These are phyloP conservation scores for Troilus luridus DNA, from an alignment of 2,888 invertebrate genomes.

Conservation along the genomic window DNA sequence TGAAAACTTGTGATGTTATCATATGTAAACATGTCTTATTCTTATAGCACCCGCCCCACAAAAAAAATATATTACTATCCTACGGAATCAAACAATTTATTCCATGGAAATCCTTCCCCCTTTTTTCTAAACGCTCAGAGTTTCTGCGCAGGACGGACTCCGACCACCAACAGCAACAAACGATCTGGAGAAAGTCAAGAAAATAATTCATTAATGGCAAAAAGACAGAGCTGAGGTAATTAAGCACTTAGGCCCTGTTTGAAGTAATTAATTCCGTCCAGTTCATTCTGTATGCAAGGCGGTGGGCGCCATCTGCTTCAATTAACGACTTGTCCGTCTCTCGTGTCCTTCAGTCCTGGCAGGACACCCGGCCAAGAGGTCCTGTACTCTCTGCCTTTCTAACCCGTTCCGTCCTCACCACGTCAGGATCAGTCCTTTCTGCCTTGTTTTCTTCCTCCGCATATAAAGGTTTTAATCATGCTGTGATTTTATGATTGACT, in stretches of 20 bases:
- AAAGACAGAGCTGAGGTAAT: conserved; percentile 25
- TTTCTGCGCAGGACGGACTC: not conserved
- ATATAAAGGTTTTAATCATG: not conserved
- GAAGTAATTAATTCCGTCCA: conserved; percentile 47
- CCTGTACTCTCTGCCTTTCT: not conserved
- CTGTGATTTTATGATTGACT: not conserved
- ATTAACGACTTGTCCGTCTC: conserved; percentile 35
- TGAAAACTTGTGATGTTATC: too few species aligned
- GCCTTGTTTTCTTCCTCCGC: not conserved
- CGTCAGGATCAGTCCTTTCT: not conserved
- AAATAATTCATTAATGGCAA: conserved; percentile 34
- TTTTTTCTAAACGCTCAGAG: not conserved
- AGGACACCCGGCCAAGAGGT: not conserved
- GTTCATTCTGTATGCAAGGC: conserved; percentile 41
- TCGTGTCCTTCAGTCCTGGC: conserved; percentile 10
- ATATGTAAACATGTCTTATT: too few species aligned
- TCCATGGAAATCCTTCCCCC: too few species aligned
- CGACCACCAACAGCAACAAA: not conserved
- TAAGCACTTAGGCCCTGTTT: conserved; percentile 46
- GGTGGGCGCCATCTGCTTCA: conserved; percentile 26
- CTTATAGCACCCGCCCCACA: too few species aligned
- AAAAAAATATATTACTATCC: too few species aligned
- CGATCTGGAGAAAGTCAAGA: not conserved
- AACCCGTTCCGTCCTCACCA: not conserved
- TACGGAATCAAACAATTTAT: too few species aligned